Conservation (phyloP, 2,888 invertebrate species). For the Stegophylla sp. region DNA sequence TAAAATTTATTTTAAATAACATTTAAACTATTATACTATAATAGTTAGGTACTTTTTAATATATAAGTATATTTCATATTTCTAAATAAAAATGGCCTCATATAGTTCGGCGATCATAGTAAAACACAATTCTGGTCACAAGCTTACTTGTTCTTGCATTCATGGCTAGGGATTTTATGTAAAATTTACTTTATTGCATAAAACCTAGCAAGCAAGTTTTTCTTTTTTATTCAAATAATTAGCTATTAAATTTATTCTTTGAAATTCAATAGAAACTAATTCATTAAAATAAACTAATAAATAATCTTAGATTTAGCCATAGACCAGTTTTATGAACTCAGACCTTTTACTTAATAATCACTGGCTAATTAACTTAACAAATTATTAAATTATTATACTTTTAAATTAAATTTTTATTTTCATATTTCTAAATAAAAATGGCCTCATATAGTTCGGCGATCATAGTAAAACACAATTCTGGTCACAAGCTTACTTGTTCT, state of each 20-base stretch:
- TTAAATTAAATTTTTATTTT: no score
- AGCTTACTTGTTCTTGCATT: conserved; percentile 10
- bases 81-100: conserved; percentile 8
- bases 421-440: background rate
- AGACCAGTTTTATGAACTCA: conserved; percentile 33
- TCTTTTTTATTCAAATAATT: background rate
- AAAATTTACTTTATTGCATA: conserved; percentile 21
- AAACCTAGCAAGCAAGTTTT: conserved; percentile 23
- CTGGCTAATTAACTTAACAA: no score
- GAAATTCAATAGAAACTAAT: background rate
- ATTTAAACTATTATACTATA: no score
- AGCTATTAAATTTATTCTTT: conserved; percentile 3
- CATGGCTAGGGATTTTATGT: background rate
- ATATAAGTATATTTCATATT: no score
- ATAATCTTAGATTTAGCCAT: conserved; percentile 19
- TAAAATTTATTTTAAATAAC: no score
- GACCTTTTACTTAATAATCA: conserved; percentile 53
- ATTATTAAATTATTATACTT: no score
- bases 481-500: background rate
- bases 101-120: conserved; percentile 37
- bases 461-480: conserved; percentile 7
- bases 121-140: background rate
- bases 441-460: conserved; percentile 45
- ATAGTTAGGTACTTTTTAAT: no score
- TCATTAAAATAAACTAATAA: background rate